Base-by-base conservation (phyloP, 2,797 vertebrate species). In the Paedocypris micromegethes region DNA sequence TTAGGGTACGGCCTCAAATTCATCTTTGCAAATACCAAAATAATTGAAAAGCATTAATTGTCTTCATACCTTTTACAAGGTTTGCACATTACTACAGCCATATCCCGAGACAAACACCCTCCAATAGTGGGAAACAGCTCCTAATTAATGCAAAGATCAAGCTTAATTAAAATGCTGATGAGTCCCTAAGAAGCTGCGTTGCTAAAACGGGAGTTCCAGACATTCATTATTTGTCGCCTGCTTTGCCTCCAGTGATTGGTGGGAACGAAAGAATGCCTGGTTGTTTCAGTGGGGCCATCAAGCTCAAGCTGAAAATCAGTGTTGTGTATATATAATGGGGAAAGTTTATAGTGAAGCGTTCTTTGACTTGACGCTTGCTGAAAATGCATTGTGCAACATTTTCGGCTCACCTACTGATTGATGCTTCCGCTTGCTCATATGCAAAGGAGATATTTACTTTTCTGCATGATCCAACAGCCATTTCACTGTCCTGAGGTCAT, bases 401-500 rank as follows among this genome's bases (percentile, higher is more conserved):
- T 58, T 42, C 44, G 43, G 40, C 42, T 73, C 72, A 66, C 68
- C 6, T 45, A 38, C 53, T 64, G 66, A 74, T 66, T 58, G 49
- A 71, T 74, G 65, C 64, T 39, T 56, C 56, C 23, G 46, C 50
- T 44, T 49, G 46, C 55, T 50, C 47, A 38, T 6, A 3, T 65
- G 55, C 41, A 52, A 43, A 62, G 57, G 46, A 42, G 47, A 23
- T 38, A 9, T 62, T 9, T 70, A 38, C 49, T 58, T 4, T 42
- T 58, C 37, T 37, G 46, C 9, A 23, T 0, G 5, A 40, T 51
- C 6, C 9, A 42, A 66, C 9, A 39, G 79, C 74, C 74, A 65
- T 73, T 78, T 74, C 78, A 68, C 75, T 75, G 79, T 83, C 72
- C 68, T 70, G 67, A 69, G 73, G 72, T 75, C 66, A 63, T 42